Percentiles rank a stretch among this genome's conserved stretches.
phyloP scores from a whole-genome alignment of 2,797 vertebrate species.

The Amblyopsis hoosieri region DNA sequence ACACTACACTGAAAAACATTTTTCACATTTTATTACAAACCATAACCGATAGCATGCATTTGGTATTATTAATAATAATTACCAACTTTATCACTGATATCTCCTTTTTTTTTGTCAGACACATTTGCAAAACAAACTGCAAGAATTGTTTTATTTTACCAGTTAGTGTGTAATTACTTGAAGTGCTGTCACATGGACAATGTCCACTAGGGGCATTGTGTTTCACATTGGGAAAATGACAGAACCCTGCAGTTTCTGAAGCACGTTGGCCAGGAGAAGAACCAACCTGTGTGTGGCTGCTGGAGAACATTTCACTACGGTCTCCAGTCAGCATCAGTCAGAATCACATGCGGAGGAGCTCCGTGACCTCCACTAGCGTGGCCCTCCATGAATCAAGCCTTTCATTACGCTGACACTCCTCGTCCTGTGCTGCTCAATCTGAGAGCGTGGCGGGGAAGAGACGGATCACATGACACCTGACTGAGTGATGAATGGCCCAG shows the following conservation, averaged over 20 bases:
- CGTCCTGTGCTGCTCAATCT: slow-evolving; percentile 42
- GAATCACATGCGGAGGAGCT: slow-evolving; percentile 69
- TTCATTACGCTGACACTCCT: slow-evolving; percentile 70
- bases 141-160: no score
- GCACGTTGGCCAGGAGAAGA: slow-evolving; percentile 30
- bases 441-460: slow-evolving; percentile 59
- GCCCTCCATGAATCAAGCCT: slow-evolving; percentile 75
- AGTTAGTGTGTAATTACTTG: no score
- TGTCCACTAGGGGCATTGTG: no score
- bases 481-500: slow-evolving; percentile 66
- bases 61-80: no score
- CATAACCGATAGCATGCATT: no score
- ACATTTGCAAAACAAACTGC: no score
- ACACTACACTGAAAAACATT: no score
- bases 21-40: no score
- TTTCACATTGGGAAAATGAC: no score
- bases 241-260: slow-evolving; percentile 19
- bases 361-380: slow-evolving; percentile 71
- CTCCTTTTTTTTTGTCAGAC: no score
- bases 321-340: slow-evolving; percentile 67
- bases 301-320: slow-evolving; percentile 64
- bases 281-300: neutral
- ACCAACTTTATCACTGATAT: no score
- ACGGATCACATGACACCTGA: slow-evolving; percentile 63
- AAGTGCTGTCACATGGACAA: no score